Percentiles rank a stretch among this genome's conserved stretches.
Evolutionary conservation across 2,888 invertebrate genomes (phyloP).

Genomic region (Eretmocerus hayati): DNA sequence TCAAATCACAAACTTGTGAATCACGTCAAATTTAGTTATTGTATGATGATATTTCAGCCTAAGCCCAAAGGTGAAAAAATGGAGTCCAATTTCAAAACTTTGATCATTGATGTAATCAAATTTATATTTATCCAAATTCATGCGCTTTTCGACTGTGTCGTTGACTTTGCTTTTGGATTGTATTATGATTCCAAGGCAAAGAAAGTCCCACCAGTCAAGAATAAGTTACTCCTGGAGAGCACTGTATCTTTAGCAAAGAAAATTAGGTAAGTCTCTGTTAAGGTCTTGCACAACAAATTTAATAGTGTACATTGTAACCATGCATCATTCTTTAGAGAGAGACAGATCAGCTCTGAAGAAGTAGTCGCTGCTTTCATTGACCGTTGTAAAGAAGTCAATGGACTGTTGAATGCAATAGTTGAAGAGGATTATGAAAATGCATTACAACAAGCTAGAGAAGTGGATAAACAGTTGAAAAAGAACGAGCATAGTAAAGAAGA

Average conservation of each 20-base stretch:
- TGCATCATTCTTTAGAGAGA: conserved; percentile 33
- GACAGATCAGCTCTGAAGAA: conserved; percentile 59
- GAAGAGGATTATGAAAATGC: conserved; percentile 75
- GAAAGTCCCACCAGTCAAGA: conserved; percentile 43
- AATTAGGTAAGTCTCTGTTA: conserved; percentile 51
- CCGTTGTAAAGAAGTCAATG: conserved; percentile 70
- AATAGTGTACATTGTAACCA: not conserved
- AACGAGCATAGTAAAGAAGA: conserved; percentile 53
- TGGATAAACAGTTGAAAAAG: conserved; percentile 62
- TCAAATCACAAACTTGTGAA: too few relatives aligned
- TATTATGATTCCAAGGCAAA: conserved; percentile 43
- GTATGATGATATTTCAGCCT: conserved; percentile 8
- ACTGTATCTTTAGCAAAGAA: conserved; percentile 60
- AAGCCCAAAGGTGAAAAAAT: not conserved
- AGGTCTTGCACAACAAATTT: not conserved
- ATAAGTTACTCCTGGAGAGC: conserved; percentile 54
- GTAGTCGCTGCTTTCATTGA: conserved; percentile 69
- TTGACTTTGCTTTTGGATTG: conserved; percentile 47
- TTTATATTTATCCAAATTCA: conserved; percentile 36
- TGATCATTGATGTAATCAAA: conserved; percentile 27
- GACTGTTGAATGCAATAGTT: conserved; percentile 73
- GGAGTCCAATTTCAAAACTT: conserved; percentile 17
- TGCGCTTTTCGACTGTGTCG: conserved; percentile 43
- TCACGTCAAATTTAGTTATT: too few relatives aligned
- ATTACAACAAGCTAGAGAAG: conserved; percentile 64